Percentiles rank a stretch among this genome's conserved stretches.
Evolutionary conservation across 2,888 invertebrate genomes (phyloP).

Genomic region (Hyposoter dolosus): DNA sequence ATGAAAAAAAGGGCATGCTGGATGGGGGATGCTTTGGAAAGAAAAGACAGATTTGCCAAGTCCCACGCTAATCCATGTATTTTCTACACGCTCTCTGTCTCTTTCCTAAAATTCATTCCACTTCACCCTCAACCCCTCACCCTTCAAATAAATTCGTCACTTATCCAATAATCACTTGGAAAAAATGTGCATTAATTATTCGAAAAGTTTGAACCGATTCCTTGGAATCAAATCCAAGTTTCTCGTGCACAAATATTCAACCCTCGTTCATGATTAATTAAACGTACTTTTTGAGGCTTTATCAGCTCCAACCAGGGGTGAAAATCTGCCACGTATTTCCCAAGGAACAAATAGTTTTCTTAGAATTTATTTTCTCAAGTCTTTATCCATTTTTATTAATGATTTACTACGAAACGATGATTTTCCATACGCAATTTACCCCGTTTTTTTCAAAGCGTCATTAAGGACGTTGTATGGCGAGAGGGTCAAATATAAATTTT

Average conservation of each 20-base stretch:
- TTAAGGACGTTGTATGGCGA: too few relatives aligned
- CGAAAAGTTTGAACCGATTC: slow-evolving; percentile 23
- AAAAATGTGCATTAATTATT: slow-evolving; percentile 51
- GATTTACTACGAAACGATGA: background rate
- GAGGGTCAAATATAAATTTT: too few relatives aligned
- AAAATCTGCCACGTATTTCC: background rate
- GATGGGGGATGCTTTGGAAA: slow-evolving; percentile 3
- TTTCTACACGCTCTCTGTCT: slow-evolving; percentile 37
- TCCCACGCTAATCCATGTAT: slow-evolving; percentile 65
- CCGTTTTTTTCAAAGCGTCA: background rate
- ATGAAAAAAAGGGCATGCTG: slow-evolving; percentile 10
- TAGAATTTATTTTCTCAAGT: background rate
- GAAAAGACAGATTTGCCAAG: slow-evolving; percentile 49
- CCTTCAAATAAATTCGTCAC: background rate
- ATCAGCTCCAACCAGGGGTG: background rate
- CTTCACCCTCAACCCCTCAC: slow-evolving; percentile 11
- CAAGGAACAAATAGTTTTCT: background rate
- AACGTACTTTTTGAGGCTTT: background rate
- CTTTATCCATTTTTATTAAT: background rate
- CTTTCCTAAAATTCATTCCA: slow-evolving; percentile 31
- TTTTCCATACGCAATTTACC: background rate
- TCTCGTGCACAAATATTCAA: background rate
- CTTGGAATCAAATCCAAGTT: slow-evolving; percentile 10
- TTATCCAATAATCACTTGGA: slow-evolving; percentile 40
- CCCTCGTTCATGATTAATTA: slow-evolving; percentile 43